Percentiles rank a stretch among this genome's conserved stretches.
Evolutionary conservation across 2,797 vertebrate genomes (phyloP).

Genomic region (Eremophila alpestris): DNA sequence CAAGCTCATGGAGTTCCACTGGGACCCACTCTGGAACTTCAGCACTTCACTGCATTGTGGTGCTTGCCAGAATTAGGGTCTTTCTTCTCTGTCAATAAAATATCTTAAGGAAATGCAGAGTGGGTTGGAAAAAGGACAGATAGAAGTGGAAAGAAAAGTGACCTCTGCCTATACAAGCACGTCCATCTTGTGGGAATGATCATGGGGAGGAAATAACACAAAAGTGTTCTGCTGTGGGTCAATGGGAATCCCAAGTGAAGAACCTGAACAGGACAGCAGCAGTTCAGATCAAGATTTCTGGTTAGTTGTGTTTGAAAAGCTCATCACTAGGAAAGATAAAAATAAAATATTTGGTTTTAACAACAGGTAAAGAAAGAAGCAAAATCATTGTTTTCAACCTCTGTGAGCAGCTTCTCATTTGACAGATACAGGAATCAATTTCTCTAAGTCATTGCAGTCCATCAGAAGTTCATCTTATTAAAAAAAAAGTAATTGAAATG

Average conservation of each 20-base stretch:
- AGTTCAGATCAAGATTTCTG: background rate
- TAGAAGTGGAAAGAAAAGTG: background rate
- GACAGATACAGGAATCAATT: background rate
- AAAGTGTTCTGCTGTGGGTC: background rate
- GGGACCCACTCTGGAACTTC: background rate
- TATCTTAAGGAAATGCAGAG: background rate
- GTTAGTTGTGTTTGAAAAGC: background rate
- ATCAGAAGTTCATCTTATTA: background rate
- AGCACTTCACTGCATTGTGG: background rate
- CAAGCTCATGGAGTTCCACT: background rate
- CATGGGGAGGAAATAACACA: background rate
- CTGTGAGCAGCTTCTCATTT: background rate
- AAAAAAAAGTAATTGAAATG: background rate
- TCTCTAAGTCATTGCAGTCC: background rate
- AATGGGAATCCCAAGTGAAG: background rate
- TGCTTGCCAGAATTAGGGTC: background rate
- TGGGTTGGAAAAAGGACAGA: background rate
- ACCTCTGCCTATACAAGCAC: background rate
- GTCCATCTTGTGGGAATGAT: background rate
- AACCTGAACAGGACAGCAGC: background rate
- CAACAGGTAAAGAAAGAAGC: background rate
- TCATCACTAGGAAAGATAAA: background rate
- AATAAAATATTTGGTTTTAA: background rate
- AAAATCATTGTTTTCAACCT: background rate
- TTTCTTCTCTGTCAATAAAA: background rate